These are phyloP conservation scores for Xiphorhynchus erythropygius DNA, from an alignment of 2,797 vertebrate genomes.

Conservation along the genomic window DNA sequence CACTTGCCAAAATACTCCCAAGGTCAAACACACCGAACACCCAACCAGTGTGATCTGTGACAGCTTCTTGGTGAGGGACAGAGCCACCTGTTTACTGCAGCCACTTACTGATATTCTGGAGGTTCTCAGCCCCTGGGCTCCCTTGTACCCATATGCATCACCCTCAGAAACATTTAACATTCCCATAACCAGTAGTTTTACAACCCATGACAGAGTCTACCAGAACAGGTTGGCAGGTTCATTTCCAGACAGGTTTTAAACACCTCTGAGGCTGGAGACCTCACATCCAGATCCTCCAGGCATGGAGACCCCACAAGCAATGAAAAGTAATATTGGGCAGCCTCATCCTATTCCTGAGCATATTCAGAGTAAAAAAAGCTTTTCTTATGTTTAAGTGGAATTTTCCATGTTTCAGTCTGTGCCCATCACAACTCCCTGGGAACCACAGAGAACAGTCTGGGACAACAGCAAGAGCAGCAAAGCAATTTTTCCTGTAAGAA, in stretches of 20 bases:
- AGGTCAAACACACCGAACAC: background rate
- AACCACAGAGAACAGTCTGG: background rate
- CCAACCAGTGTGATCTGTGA: fast-evolving
- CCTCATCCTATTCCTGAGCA: background rate
- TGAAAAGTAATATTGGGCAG: background rate
- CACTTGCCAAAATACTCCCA: background rate
- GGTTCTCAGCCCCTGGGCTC: background rate
- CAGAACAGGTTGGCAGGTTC: background rate
- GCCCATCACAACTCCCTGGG: background rate
- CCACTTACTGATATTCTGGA: background rate
- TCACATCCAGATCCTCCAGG: background rate
- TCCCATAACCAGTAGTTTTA: background rate
- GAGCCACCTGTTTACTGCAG: background rate
- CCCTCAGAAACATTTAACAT: background rate
- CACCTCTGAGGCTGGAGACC: background rate
- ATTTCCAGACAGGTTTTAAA: background rate
- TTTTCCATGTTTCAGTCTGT: background rate
- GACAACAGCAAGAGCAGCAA: background rate
- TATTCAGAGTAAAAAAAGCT: background rate
- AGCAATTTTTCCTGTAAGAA: background rate
- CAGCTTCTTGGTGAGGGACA: background rate
- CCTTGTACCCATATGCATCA: background rate
- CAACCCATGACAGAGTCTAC: background rate
- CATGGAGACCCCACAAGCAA: background rate
- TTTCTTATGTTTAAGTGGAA: background rate